A percentile compares a stretch with the other conserved stretches of the same genome.
These are phyloP conservation scores for Mionectes macconnelli DNA, from an alignment of 2,113 vertebrate species.

Conservation along the genomic window DNA sequence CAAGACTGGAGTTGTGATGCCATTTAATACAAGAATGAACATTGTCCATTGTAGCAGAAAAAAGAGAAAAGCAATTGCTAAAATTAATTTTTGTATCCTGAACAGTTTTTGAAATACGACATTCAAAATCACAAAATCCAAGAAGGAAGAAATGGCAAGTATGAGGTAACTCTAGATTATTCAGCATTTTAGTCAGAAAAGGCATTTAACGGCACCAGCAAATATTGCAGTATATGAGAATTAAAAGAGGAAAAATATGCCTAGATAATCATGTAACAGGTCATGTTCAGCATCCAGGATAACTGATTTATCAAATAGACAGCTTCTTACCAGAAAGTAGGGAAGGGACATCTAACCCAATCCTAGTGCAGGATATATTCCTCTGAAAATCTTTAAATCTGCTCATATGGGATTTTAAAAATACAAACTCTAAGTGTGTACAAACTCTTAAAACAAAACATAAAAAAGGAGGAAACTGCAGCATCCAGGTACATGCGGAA, in stretches of 20 bases:
- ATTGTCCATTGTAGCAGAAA: background rate
- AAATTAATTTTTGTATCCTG: background rate
- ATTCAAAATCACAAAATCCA: background rate
- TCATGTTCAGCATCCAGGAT: background rate
- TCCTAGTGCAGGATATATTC: background rate
- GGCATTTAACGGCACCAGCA: background rate
- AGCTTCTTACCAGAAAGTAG: background rate
- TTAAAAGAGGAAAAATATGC: background rate
- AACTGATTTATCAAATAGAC: background rate
- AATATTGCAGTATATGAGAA: background rate
- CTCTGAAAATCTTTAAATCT: background rate
- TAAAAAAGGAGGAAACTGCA: background rate
- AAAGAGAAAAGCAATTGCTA: background rate
- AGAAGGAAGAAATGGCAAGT: background rate
- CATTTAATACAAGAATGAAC: background rate
- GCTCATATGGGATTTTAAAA: background rate
- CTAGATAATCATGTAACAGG: background rate
- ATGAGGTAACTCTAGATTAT: background rate
- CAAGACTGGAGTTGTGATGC: background rate
- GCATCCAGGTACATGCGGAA: background rate
- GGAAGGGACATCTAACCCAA: background rate
- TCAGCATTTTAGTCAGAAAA: background rate
- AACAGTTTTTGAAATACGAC: background rate
- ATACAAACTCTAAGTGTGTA: background rate
- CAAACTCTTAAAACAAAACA: background rate